Conservation (phyloP, 2,888 invertebrate species). For the Onthophagus sagittarius region DNA sequence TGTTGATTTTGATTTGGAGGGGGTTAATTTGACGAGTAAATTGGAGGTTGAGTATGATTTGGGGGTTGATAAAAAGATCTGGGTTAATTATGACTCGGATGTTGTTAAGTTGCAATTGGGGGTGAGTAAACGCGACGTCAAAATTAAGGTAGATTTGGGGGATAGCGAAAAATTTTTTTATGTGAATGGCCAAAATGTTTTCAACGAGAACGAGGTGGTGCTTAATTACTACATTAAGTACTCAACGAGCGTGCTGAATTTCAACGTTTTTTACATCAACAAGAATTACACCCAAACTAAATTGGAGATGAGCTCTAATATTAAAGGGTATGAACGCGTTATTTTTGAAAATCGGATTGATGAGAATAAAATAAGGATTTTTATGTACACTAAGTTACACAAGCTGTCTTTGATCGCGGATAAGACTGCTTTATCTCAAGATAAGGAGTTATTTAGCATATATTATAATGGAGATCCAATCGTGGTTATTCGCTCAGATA, state of each 20-base stretch:
- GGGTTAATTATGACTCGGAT: background rate
- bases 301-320: constrained; percentile 23
- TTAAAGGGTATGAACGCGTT: constrained; percentile 26
- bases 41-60: constrained; percentile 5
- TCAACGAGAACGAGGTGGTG: constrained; percentile 3
- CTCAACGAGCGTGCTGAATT: background rate
- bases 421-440: constrained; percentile 23
- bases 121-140: constrained; percentile 1
- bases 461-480: constrained; percentile 27
- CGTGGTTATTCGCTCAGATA: constrained; percentile 25
- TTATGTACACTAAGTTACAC: constrained; percentile 22
- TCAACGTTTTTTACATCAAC: constrained; percentile 11
- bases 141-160: constrained; percentile 24
- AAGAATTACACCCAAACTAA: constrained; percentile 22
- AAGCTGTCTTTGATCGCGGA: constrained; percentile 22
- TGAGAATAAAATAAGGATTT: constrained; percentile 23
- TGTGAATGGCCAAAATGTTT: background rate
- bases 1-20: background rate
- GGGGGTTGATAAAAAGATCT: constrained; percentile 4
- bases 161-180: constrained; percentile 15
- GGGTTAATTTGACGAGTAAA: background rate
- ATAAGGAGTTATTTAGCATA: constrained; percentile 25
- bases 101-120: background rate
- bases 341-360: constrained; percentile 26
- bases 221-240: constrained; percentile 1